A percentile compares a stretch with the other conserved stretches of the same genome.
Conservation (phyloP, 2,888 invertebrate species). For the Amblyjoppa proteus region DNA sequence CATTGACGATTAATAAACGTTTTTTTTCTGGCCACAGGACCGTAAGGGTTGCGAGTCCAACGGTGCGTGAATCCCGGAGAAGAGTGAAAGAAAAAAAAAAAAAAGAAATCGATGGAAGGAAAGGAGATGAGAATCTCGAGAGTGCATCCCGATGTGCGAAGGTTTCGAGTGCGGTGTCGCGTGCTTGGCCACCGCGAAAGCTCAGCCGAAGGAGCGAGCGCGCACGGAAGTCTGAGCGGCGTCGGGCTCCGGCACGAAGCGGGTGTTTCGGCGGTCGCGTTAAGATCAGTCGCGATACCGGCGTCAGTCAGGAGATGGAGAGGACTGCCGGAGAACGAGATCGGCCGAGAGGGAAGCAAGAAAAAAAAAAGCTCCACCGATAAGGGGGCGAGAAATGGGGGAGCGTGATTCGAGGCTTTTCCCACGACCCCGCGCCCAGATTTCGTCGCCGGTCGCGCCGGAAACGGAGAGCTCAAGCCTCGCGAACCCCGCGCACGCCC, state of each 20-base stretch:
- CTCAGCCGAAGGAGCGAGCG: not conserved
- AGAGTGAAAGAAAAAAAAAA: not conserved
- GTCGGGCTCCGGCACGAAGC: conserved; percentile 27
- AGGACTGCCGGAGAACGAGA: not conserved
- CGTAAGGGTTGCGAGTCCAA: not conserved
- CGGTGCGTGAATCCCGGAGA: not conserved
- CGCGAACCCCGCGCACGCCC: conserved; percentile 55
- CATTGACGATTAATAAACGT: too few relatives aligned
- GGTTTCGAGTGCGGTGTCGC: conserved; percentile 18
- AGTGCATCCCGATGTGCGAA: conserved; percentile 42
- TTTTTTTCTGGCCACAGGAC: too few relatives aligned
- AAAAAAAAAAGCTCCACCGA: conserved; percentile 45
- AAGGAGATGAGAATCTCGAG: conserved; percentile 39
- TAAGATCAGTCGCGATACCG: conserved; percentile 52
- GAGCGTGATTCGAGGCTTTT: conserved; percentile 23
- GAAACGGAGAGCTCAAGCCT: not conserved
- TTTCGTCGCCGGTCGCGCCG: conserved; percentile 55
- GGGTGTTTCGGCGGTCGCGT: conserved; percentile 51
- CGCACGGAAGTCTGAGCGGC: conserved; percentile 6
- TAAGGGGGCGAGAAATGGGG: conserved; percentile 42
- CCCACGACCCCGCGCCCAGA: conserved; percentile 54
- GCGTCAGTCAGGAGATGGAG: conserved; percentile 10
- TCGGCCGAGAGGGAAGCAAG: conserved; percentile 22
- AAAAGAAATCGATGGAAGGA: conserved; percentile 21
- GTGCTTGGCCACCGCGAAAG: conserved; percentile 2